Base-by-base conservation (phyloP, 2,888 invertebrate species). In the Urechis unicinctus region DNA sequence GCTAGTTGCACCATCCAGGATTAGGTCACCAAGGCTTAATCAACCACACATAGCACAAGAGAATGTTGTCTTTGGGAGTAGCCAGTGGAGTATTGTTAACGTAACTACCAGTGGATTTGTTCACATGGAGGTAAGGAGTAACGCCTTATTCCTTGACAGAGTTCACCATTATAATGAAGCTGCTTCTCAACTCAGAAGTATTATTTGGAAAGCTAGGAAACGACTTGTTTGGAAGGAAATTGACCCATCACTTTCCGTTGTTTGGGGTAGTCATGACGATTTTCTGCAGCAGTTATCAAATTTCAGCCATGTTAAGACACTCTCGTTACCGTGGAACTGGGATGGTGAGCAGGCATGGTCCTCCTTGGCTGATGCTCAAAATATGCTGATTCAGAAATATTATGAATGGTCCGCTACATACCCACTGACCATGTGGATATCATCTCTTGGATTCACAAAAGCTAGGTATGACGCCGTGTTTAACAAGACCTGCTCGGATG, bases 391-490 rank as follows among this genome's bases (percentile, higher is more conserved):
- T 4, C 47, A 58, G 30, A 44, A 50, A 13, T 64, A 62, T 36
- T 63, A 55, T 28, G 22, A 31, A 6, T 64, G 64, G 64, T 52
- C 57, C 2, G 64, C 47, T n/a, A 53, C 60, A 17, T 54, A 57
- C 24, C 49, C 45, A 5, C 53, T 64, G 43, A 63, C 62, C 48
- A 13, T 25, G 24, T 62, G 61, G 61, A 58, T 64, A 13, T 24
- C 36, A 9, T 59, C 59, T 4, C 50, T 49, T 9, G 61, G 57
- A 5, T 56, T 61, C 55, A 64, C 64, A 3, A 63, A 59, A 31
- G 62, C 59, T 13, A 57, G 56, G 25, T 64, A 58, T 58, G 62
- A 64, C 52, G 61, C 62, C 5, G 64, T 63, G 9, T 64, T 61
- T 45, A 54, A 60, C 30, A 52, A 54, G 30, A 56, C 22, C 29